phyloP scores from a whole-genome alignment of 2,888 invertebrate genomes.

The Tipula helvola region DNA sequence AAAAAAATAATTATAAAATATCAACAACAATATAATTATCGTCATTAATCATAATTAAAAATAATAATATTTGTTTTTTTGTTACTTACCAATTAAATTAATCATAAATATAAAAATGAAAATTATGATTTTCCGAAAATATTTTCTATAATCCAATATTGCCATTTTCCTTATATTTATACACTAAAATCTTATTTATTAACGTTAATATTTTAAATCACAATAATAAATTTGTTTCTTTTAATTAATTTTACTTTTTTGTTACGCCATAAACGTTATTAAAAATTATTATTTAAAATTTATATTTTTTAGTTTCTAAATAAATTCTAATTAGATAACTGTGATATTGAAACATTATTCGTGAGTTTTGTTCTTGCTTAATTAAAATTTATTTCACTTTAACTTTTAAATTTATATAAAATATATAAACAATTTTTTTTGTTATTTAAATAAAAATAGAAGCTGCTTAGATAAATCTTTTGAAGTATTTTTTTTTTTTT shows the following conservation, averaged over 20 bases:
- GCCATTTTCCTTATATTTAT: neutral
- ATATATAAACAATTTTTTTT: neutral
- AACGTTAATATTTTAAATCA: neutral
- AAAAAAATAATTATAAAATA: neutral
- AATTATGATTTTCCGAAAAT: neutral
- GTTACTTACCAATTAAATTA: neutral
- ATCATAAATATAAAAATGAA: neutral
- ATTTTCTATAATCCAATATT: neutral
- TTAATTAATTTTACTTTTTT: neutral
- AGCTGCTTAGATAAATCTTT: neutral
- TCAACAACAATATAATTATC: constrained; percentile 4
- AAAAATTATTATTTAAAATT: neutral
- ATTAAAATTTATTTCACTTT: neutral
- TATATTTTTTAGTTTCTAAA: neutral
- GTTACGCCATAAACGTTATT: neutral
- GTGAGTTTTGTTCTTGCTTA: neutral
- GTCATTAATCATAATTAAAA: constrained; percentile 4
- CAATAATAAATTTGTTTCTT: neutral
- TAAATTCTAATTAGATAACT: neutral
- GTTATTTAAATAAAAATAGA: neutral
- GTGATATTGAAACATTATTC: neutral
- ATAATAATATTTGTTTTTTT: neutral
- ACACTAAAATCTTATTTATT: neutral
- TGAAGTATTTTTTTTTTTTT: neutral
- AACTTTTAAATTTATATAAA: neutral